Evolutionary conservation across 2,888 invertebrate genomes (phyloP), one percentile per base, ranked within the genome.

Genomic region (Laspeyria flexula): DNA sequence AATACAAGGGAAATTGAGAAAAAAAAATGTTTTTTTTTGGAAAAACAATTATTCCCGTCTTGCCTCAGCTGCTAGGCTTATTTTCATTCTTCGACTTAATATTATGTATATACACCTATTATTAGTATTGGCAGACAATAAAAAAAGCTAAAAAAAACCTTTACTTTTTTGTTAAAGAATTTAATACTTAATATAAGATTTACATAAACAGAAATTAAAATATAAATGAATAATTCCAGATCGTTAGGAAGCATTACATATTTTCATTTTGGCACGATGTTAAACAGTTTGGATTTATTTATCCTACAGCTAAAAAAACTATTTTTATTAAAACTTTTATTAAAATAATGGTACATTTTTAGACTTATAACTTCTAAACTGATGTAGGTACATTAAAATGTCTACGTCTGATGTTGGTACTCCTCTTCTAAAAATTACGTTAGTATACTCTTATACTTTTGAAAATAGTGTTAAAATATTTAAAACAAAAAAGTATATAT

Each of bases 51-150:
- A 25, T 23, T 5, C 50, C 64, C 46, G 45, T 67, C 83, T 90
- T 91, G 90, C 90, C 90, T 83, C 71, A 50, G 66, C 76, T 83
- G 90, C 90, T 90, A 91, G 88, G 90, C 81, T 78, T 51, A 45
- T 60, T 71, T 64, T 68, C 71, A 55, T 60, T 69, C 61, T 44
- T 64, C 44, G 51, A 57, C 60, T 65, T 65, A 70, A 62, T 2
- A 46, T 71, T 73, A 79, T 68, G 68, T 69, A 70, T 69, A 27
- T 69, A 69, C 69, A 71, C 54, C 69, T 75, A 76, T 62, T 60
- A 69, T 56, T 64, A 69, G 55, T 65, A 44, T 55, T 57, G 55
- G 51, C 57, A 50, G 41, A 49, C 45, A 53, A 38, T 10, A n/a
- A 38, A 5, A 48, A 53, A 56, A 53, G 46, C 37, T 30, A 11